Evolutionary conservation across 37 sponge, comb jelly and placozoan species (phyloP).

Genomic region (Trichoplax adhaerens): DNA sequence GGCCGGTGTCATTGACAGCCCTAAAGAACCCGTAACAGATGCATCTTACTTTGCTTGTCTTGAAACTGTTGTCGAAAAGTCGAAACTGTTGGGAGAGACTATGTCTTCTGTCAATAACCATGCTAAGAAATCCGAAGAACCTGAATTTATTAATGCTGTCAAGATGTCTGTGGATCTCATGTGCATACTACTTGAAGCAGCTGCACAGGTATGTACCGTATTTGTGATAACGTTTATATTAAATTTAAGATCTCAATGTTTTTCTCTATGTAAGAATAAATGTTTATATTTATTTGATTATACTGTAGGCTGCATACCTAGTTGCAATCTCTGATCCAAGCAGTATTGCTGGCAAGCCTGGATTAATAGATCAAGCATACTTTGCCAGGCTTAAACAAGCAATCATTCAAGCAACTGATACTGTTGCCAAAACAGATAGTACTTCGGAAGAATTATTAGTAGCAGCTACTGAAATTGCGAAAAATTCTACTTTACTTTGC

Average conservation of each 20-base stretch:
- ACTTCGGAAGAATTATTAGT: constrained; percentile 44
- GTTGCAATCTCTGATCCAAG: constrained; percentile 84
- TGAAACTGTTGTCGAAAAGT: constrained; percentile 74
- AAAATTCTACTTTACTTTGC: constrained; percentile 90
- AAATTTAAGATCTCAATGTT: no score
- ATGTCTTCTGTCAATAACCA: constrained; percentile 36
- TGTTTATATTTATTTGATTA: not conserved
- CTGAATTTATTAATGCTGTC: constrained; percentile 44
- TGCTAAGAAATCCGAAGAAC: constrained; percentile 45
- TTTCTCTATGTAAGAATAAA: no score
- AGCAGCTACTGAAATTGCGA: constrained; percentile 91
- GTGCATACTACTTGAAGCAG: constrained; percentile 52
- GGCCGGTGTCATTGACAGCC: constrained; percentile 28
- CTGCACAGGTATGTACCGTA: constrained; percentile 30
- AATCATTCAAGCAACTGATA: constrained; percentile 8
- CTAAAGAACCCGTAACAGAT: constrained; percentile 82
- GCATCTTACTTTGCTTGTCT: constrained; percentile 88
- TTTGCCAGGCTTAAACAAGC: constrained; percentile 71
- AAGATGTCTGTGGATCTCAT: constrained; percentile 31
- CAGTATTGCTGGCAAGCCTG: constrained; percentile 69
- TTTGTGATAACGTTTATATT: no score
- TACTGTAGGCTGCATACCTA: constrained; percentile 68
- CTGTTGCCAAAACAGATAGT: not conserved
- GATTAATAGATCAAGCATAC: constrained; percentile 61
- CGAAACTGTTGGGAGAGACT: constrained; percentile 47